Evolutionary conservation across 2,113 vertebrate genomes (phyloP).

Genomic region (Oryzias javanicus): DNA sequence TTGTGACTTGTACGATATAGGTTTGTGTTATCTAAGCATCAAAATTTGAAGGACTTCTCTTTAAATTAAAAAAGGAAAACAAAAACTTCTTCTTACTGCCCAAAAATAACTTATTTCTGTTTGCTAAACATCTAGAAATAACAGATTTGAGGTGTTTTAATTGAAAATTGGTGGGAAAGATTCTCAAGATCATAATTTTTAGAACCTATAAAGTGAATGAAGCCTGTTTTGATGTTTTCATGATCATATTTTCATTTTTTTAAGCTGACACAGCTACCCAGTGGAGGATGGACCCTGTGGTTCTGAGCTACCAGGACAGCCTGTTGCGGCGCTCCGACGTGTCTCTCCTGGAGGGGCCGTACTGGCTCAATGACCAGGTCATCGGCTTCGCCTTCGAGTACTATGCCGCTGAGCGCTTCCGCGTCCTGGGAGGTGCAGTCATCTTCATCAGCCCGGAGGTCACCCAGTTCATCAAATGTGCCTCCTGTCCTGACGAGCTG

Average conservation of each 20-base stretch:
- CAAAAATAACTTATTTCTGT: no score
- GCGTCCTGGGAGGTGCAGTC: conserved; percentile 70
- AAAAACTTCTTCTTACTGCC: no score
- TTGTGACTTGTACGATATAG: no score
- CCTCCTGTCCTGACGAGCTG: conserved; percentile 83
- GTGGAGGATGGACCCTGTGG: conserved; percentile 87
- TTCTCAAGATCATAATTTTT: no score
- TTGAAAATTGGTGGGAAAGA: no score
- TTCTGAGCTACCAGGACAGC: conserved; percentile 95
- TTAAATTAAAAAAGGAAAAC: no score
- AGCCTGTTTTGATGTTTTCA: no score
- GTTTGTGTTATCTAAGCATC: no score
- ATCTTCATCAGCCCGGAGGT: conserved; percentile 94
- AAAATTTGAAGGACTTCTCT: no score
- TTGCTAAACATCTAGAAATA: no score
- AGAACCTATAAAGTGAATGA: no score
- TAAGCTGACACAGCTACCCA: conserved; percentile 30
- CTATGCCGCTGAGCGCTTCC: conserved; percentile 83
- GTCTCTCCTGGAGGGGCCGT: conserved; percentile 86
- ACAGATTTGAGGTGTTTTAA: no score
- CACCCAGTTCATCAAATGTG: conserved; percentile 96
- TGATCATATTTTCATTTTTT: background rate
- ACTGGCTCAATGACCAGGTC: conserved; percentile 95
- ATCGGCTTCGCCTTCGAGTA: conserved; percentile 97
- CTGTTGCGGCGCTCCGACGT: conserved; percentile 89